Conservation (phyloP, 1,140 invertebrate species). For the Apis laboriosa region DNA sequence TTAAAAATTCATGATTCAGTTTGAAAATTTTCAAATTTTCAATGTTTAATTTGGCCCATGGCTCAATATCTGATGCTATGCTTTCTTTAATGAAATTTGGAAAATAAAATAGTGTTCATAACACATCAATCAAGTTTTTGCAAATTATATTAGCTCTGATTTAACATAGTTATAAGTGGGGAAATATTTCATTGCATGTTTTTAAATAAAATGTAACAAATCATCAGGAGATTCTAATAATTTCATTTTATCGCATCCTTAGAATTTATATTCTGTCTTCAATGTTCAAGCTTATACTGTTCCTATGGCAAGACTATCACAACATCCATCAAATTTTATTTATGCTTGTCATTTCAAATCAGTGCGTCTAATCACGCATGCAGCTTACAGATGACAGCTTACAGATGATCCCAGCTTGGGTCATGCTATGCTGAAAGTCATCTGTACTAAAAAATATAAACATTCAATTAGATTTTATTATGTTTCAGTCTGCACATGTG, state of each 20-base stretch:
- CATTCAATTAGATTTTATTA: constrained; percentile 46
- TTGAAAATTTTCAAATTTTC: constrained; percentile 26
- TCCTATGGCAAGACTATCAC: constrained; percentile 42
- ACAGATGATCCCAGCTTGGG: constrained; percentile 52
- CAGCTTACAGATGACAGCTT: constrained; percentile 1
- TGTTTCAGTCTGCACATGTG: constrained; percentile 96
- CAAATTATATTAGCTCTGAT: constrained; percentile 22
- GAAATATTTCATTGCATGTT: constrained; percentile 43
- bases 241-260: constrained; percentile 25
- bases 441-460: constrained; percentile 8
- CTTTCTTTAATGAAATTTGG: constrained; percentile 35
- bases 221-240: constrained; percentile 7
- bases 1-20: constrained; percentile 28
- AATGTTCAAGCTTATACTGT: constrained; percentile 34
- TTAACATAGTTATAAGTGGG: constrained; percentile 28
- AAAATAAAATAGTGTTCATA: constrained; percentile 29
- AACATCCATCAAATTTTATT: constrained; percentile 50
- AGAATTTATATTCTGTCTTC: constrained; percentile 41
- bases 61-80: constrained; percentile 27
- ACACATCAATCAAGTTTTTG: constrained; percentile 21
- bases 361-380: constrained; percentile 68
- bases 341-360: constrained; percentile 48
- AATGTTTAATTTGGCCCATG: constrained; percentile 33
- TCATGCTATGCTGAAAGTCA: constrained; percentile 60
- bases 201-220: constrained; percentile 13